phyloP scores from a whole-genome alignment of 2,888 invertebrate species.

The Pristionchus fissidentatus region DNA sequence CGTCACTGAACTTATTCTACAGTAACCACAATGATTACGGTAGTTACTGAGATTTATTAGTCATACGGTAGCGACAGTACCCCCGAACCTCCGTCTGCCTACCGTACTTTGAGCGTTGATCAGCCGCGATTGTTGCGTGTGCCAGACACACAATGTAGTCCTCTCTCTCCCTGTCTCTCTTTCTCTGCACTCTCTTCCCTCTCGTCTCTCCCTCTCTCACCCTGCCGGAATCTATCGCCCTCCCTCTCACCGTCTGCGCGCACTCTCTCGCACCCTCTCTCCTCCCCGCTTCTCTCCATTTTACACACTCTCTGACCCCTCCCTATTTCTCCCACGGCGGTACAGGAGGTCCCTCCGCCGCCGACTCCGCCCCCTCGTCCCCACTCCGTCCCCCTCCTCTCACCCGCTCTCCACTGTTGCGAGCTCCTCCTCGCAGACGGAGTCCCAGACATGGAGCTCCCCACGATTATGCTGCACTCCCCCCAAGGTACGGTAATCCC shows the following conservation, averaged over 20 bases:
- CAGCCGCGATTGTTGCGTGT: slow-evolving; percentile 29
- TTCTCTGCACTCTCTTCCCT: not conserved
- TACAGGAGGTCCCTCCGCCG: not conserved
- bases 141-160: slow-evolving; percentile 12
- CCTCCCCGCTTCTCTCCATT: slow-evolving; percentile 20
- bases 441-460: slow-evolving; percentile 1
- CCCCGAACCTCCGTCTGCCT: not conserved
- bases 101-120: not conserved
- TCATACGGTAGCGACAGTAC: not conserved
- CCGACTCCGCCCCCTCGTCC: slow-evolving; percentile 14
- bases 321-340: not conserved
- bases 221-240: not conserved
- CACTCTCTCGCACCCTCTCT: slow-evolving; percentile 30
- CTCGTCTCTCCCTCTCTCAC: not conserved
- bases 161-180: not conserved
- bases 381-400: slow-evolving; percentile 24
- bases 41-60: too few relatives aligned
- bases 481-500: slow-evolving; percentile 4
- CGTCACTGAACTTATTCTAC: not conserved
- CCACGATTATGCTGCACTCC: not conserved
- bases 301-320: slow-evolving; percentile 13
- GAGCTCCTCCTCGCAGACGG: slow-evolving; percentile 22
- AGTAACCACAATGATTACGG: too few relatives aligned
- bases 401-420: slow-evolving; percentile 23
- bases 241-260: not conserved